A percentile compares a stretch with the other conserved stretches of the same genome.
These are phyloP conservation scores for Epinephelus cyanopodus DNA, from an alignment of 2,113 vertebrate genomes.

Conservation along the genomic window DNA sequence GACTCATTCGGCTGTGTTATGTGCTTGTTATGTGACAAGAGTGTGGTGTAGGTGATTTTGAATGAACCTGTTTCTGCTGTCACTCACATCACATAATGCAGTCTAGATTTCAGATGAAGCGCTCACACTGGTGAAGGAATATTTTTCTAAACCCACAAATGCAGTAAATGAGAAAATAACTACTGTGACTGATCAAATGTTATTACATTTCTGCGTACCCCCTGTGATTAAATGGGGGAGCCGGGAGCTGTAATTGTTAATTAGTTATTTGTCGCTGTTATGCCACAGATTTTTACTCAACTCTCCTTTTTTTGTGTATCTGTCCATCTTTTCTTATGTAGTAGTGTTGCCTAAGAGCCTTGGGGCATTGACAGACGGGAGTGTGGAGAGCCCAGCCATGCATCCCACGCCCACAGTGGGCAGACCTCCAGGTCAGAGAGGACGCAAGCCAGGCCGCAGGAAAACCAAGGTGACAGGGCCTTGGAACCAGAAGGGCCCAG, in stretches of 20 bases:
- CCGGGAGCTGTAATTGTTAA: neutral
- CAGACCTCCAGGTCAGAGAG: slow-evolving; percentile 89
- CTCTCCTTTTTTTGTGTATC: slow-evolving; percentile 37
- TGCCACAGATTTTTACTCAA: neutral
- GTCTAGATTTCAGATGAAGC: neutral
- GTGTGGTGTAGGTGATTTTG: neutral
- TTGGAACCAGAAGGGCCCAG: slow-evolving; percentile 85
- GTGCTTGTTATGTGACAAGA: slow-evolving; percentile 8
- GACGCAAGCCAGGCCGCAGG: slow-evolving; percentile 94
- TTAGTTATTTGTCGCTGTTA: neutral
- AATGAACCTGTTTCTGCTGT: neutral
- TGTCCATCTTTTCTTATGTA: slow-evolving; percentile 63
- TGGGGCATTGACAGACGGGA: slow-evolving; percentile 88
- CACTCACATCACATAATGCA: neutral
- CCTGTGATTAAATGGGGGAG: neutral
- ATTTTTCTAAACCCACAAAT: neutral
- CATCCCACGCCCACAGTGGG: slow-evolving; percentile 88
- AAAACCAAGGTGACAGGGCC: slow-evolving; percentile 88
- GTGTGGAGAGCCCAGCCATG: slow-evolving; percentile 89
- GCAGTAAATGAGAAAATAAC: slow-evolving; percentile 13
- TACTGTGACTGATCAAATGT: neutral
- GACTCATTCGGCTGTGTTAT: slow-evolving; percentile 18
- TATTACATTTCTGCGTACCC: neutral
- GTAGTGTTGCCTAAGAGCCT: slow-evolving; percentile 93
- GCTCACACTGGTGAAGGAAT: neutral